A percentile compares a stretch with the other conserved stretches of the same genome.
phyloP scores from a whole-genome alignment of 2,888 invertebrate species.

The Lasioglossum oenotherae region DNA sequence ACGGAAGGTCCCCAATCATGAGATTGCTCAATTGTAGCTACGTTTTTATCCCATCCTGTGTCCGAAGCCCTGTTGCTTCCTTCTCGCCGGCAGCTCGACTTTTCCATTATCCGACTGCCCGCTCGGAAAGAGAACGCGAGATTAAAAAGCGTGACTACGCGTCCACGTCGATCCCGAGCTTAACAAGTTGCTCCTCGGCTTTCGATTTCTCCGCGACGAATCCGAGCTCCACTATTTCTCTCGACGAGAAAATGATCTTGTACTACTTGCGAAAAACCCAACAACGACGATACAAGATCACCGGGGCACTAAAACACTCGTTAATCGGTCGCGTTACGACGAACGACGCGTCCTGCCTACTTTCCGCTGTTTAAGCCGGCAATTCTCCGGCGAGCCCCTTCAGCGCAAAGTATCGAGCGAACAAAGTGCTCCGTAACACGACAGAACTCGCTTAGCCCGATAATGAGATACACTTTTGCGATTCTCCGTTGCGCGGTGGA shows the following conservation, averaged over 20 bases:
- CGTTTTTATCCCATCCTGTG: slow-evolving; percentile 59
- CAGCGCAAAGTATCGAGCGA: slow-evolving; percentile 62
- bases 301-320: background rate
- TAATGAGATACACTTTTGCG: slow-evolving; percentile 56
- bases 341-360: slow-evolving; percentile 40
- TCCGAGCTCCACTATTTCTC: background rate
- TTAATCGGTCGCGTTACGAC: slow-evolving; percentile 30
- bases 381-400: slow-evolving; percentile 54
- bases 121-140: slow-evolving; percentile 46
- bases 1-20: slow-evolving; percentile 78
- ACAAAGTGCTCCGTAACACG: slow-evolving; percentile 76
- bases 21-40: slow-evolving; percentile 83
- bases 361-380: slow-evolving; percentile 63
- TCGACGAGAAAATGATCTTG: background rate
- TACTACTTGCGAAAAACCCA: background rate
- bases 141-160: slow-evolving; percentile 63
- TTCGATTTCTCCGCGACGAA: background rate
- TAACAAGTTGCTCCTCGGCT: background rate
- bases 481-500: background rate
- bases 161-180: slow-evolving; percentile 36
- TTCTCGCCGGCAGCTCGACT: slow-evolving; percentile 40
- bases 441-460: slow-evolving; percentile 78
- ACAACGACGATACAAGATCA: background rate
- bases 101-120: slow-evolving; percentile 65
- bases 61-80: slow-evolving; percentile 41